phyloP scores from a whole-genome alignment of 2,797 vertebrate species.

The Sternotherus odoratus region DNA sequence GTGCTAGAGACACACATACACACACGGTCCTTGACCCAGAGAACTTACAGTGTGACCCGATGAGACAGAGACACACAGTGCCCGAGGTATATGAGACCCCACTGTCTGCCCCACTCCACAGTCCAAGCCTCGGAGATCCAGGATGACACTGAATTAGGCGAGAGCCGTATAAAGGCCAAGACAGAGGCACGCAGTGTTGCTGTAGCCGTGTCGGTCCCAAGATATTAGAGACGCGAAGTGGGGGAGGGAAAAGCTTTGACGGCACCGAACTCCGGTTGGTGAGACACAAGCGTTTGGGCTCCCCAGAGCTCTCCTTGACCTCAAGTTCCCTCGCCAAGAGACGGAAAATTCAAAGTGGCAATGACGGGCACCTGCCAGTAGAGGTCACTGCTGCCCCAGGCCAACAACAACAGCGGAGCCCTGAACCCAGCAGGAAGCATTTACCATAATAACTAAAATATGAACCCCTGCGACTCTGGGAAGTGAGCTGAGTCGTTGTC shows the following conservation, averaged over 20 bases:
- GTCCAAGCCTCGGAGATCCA: fast-evolving
- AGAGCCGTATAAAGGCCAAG: background rate
- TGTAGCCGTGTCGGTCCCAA: background rate
- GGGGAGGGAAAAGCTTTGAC: background rate
- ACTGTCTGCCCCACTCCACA: background rate
- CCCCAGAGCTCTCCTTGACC: background rate
- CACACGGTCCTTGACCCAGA: background rate
- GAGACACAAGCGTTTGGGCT: background rate
- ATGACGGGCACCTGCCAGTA: background rate
- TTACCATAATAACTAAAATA: too few species aligned
- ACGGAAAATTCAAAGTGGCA: background rate
- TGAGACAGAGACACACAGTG: background rate
- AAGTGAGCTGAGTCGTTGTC: background rate
- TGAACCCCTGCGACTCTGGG: background rate
- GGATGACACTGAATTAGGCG: background rate
- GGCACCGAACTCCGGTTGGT: background rate
- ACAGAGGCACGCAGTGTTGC: background rate
- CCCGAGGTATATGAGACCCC: background rate
- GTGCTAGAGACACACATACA: fast-evolving
- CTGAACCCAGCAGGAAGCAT: background rate
- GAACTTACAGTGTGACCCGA: background rate
- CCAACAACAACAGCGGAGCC: background rate
- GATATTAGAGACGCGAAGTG: too few species aligned
- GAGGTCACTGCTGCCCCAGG: background rate
- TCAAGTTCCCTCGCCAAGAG: background rate